Conservation (phyloP, 2,113 vertebrate species). For the Salvelinus namaycush region DNA sequence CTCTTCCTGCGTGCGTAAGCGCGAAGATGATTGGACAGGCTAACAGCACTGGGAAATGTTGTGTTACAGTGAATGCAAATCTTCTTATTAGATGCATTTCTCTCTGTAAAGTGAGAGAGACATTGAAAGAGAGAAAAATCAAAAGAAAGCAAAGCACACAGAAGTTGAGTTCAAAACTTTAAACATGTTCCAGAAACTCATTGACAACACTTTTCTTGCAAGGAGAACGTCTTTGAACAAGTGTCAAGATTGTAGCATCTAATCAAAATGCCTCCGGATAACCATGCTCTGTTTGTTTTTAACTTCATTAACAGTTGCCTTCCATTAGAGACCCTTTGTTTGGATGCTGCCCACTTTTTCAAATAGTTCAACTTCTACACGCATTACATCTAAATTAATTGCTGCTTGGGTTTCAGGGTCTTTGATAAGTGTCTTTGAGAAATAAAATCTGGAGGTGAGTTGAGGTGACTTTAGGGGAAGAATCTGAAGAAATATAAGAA, state of each 20-base stretch:
- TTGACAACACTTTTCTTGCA: not conserved
- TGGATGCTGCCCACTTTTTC: not conserved
- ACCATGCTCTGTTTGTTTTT: conserved; percentile 7
- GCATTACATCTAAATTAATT: too few relatives aligned
- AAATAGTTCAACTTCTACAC: too few relatives aligned
- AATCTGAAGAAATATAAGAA: conserved; percentile 6
- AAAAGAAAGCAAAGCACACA: not conserved
- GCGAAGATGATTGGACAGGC: conserved; percentile 86
- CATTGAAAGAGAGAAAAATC: not conserved
- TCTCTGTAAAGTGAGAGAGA: conserved; percentile 79
- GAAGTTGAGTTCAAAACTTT: conserved; percentile 12
- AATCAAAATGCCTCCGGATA: not conserved
- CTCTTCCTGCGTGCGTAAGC: conserved; percentile 87
- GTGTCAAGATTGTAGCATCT: not conserved
- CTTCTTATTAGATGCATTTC: conserved; percentile 67
- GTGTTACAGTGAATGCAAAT: conserved; percentile 85
- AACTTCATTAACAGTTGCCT: conserved; percentile 4
- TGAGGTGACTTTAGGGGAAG: not conserved
- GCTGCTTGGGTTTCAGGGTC: too few relatives aligned
- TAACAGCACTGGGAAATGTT: conserved; percentile 84
- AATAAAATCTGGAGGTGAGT: not conserved
- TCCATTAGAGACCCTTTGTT: not conserved
- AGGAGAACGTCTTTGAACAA: conserved; percentile 6
- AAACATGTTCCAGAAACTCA: conserved; percentile 12
- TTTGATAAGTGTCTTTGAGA: not conserved